These are phyloP conservation scores for Todiramphus saurophagus DNA, from an alignment of 2,113 vertebrate species.

Conservation along the genomic window DNA sequence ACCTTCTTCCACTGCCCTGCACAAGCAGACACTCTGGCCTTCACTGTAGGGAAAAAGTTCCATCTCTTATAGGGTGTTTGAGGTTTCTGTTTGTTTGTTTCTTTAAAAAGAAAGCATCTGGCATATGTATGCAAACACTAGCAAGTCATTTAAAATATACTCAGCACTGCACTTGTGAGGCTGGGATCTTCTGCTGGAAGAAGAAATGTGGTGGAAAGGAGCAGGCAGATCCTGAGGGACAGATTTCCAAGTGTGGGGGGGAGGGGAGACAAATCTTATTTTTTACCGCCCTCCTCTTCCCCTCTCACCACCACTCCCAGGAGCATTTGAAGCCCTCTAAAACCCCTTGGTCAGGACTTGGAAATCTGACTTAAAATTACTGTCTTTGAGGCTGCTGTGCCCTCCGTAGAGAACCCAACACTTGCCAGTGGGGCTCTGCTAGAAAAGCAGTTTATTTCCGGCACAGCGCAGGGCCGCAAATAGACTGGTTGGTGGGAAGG, in stretches of 20 bases:
- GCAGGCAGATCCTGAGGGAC: neutral
- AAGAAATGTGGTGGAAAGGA: neutral
- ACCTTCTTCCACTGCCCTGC: neutral
- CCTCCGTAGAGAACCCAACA: neutral
- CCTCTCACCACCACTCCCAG: neutral
- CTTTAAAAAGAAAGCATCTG: conserved; percentile 12
- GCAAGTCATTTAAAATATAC: conserved; percentile 2
- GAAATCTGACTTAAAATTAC: neutral
- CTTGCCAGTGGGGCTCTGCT: neutral
- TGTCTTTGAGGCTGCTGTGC: neutral
- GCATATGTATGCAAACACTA: neutral
- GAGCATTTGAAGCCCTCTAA: neutral
- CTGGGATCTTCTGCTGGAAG: neutral
- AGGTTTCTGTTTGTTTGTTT: conserved; percentile 42
- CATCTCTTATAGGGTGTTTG: neutral
- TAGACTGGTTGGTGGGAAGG: neutral
- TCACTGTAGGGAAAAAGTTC: neutral
- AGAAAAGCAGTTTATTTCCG: conserved; percentile 24
- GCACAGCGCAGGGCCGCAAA: neutral
- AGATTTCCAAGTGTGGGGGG: neutral
- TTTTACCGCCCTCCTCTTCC: neutral
- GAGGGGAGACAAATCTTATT: neutral
- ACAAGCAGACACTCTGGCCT: neutral
- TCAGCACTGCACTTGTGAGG: neutral
- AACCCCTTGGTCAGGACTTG: neutral